Evolutionary conservation across 2,888 invertebrate species (phyloP).

Genomic region (Platypus cylindrus): DNA sequence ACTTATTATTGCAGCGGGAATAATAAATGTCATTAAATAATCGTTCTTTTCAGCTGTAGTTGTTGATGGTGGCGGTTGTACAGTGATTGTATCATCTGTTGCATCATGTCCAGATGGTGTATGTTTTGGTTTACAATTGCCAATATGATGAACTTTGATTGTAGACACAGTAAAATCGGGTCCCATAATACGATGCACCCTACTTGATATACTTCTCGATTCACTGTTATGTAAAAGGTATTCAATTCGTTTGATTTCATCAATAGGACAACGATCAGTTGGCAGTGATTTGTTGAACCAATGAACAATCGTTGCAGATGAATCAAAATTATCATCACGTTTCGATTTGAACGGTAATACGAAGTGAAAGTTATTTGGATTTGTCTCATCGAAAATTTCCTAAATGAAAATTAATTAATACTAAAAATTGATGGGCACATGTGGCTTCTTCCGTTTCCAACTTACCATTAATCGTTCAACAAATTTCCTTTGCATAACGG

Average conservation of each 20-base stretch:
- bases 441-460: neutral
- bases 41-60: no score
- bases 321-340: slow-evolving; percentile 34
- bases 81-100: slow-evolving; percentile 28
- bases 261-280: slow-evolving; percentile 60
- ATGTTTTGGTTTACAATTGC: slow-evolving; percentile 39
- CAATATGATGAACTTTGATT: slow-evolving; percentile 45
- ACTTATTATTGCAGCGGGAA: slow-evolving; percentile 79
- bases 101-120: slow-evolving; percentile 9
- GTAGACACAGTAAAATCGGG: slow-evolving; percentile 58
- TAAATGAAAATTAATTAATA: slow-evolving; percentile 29
- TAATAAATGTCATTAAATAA: slow-evolving; percentile 69
- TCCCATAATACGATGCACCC: slow-evolving; percentile 54
- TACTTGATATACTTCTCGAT: slow-evolving; percentile 39
- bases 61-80: slow-evolving; percentile 33
- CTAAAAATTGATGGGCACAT: neutral
- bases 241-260: slow-evolving; percentile 60
- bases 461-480: slow-evolving; percentile 54
- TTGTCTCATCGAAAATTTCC: slow-evolving; percentile 61
- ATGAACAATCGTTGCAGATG: slow-evolving; percentile 58
- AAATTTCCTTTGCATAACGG: slow-evolving; percentile 63
- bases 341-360: slow-evolving; percentile 52
- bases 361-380: slow-evolving; percentile 60
- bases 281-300: slow-evolving; percentile 74
- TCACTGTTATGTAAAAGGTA: slow-evolving; percentile 49